Base-by-base conservation (phyloP, 2,888 invertebrate genomes). In the Entomobrya multifasciata region DNA sequence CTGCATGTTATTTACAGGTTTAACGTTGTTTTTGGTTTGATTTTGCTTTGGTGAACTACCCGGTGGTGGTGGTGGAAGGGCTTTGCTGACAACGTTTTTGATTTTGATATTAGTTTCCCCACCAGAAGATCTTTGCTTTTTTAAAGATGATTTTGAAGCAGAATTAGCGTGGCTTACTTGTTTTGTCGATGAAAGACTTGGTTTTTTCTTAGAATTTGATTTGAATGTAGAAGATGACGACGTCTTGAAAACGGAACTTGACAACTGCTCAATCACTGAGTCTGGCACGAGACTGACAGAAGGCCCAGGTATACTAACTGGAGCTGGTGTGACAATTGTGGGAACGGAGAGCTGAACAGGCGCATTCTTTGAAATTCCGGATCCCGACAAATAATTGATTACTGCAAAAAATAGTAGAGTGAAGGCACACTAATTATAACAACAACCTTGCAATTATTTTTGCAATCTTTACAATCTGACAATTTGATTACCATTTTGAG, bases 101-200 rank as follows among this genome's bases (percentile, higher is more conserved):
- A 44, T 57, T 41, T 76, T 57, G 13, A 52, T 52, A 17, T n/a
- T 44, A 17, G 22, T 27, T 52, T 74, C 74, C 1, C 76, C n/a
- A n/a, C n/a, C n/a, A n/a, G n/a, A n/a, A 30, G 55, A 57, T 41
- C 57, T 76, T 55, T 27, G 36, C 6, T 52, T 72, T 17, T 52
- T 49, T 10, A 52, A 30, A 49, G 52, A 52, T 41, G 52, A 52
- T 20, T 72, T 72, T 15, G 20, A 11, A 27, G 2, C 22, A n/a
- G n/a, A n/a, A n/a, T n/a, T n/a, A 8, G 22, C 1, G 0, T 67
- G 67, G 15, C 67, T 72, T 11, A 17, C 0, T 47, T 47, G 6
- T 49, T 27, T 55, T 36, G 20, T 55, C 2, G 76, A 57, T 47
- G 76, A 57, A 76, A 76, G 76, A 76, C 57, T 76, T 36, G 76